Percentiles rank a stretch among this genome's conserved stretches.
phyloP scores from a whole-genome alignment of 1,140 invertebrate species.

The Periplaneta americana region DNA sequence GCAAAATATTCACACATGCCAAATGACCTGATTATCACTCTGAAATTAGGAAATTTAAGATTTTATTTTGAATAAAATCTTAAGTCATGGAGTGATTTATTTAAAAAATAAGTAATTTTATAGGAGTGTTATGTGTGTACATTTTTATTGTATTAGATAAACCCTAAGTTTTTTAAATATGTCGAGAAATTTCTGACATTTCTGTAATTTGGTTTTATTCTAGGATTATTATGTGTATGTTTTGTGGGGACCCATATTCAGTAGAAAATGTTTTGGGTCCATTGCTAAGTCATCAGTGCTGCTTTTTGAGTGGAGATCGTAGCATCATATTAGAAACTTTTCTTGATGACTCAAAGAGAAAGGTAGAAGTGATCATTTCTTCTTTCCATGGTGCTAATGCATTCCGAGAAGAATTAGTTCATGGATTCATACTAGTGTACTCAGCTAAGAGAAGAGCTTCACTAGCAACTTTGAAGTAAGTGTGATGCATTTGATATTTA shows the following conservation, averaged over 20 bases:
- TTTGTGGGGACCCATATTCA: constrained; percentile 92
- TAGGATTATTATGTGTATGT: constrained; percentile 93
- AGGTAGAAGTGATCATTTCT: constrained; percentile 89
- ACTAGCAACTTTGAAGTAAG: constrained; percentile 84
- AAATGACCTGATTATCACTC: no score
- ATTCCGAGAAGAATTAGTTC: constrained; percentile 87
- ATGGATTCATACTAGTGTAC: constrained; percentile 95
- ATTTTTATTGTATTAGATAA: no score
- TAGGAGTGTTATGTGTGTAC: no score
- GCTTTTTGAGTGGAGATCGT: constrained; percentile 78
- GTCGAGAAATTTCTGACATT: no score
- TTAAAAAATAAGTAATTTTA: no score
- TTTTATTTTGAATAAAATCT: no score
- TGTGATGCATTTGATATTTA: constrained; percentile 23
- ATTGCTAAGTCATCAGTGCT: constrained; percentile 79
- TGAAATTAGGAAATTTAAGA: no score
- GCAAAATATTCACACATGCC: no score
- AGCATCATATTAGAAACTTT: constrained; percentile 88
- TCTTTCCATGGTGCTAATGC: constrained; percentile 93
- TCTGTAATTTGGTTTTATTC: constrained; percentile 29
- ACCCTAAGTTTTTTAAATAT: no score
- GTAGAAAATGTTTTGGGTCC: constrained; percentile 87
- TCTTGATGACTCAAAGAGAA: constrained; percentile 79
- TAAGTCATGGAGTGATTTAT: no score
- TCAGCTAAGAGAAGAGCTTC: constrained; percentile 94